Evolutionary conservation across 2,888 invertebrate genomes (phyloP).

Genomic region (Tipula confusa): DNA sequence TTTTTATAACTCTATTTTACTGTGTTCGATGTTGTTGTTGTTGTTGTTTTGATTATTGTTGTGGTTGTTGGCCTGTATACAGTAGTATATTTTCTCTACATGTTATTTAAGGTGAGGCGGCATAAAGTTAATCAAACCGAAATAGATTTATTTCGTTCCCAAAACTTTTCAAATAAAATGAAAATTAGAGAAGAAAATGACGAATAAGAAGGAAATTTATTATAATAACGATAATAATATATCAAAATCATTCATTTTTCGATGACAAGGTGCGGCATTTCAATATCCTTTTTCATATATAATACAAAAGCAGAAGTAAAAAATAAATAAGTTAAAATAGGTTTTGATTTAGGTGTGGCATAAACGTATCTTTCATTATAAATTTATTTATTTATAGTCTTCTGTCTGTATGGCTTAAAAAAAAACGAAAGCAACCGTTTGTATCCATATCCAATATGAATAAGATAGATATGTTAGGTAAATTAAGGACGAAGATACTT

Average conservation of each 20-base stretch:
- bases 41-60: too few species aligned
- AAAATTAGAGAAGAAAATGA: constrained; percentile 5
- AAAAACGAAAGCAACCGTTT: neutral
- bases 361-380: constrained; percentile 28
- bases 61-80: too few species aligned
- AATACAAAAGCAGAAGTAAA: neutral
- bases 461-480: neutral
- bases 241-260: constrained; percentile 31
- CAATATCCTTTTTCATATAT: constrained; percentile 30
- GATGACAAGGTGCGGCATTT: constrained; percentile 31
- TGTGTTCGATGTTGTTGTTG: neutral
- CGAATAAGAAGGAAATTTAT: constrained; percentile 4
- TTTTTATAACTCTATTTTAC: neutral
- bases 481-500: neutral
- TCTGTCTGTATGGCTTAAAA: neutral
- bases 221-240: constrained; percentile 28
- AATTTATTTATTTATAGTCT: constrained; percentile 12
- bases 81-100: neutral
- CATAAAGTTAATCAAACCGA: neutral
- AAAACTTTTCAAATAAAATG: constrained; percentile 21
- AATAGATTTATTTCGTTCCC: neutral
- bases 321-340: constrained; percentile 28
- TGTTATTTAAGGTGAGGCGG: neutral
- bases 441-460: neutral
- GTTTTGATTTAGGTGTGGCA: constrained; percentile 31